Percentiles rank a stretch among this genome's conserved stretches.
Evolutionary conservation across 2,113 vertebrate species (phyloP).

Genomic region (Pomatorhinus ruficollis): DNA sequence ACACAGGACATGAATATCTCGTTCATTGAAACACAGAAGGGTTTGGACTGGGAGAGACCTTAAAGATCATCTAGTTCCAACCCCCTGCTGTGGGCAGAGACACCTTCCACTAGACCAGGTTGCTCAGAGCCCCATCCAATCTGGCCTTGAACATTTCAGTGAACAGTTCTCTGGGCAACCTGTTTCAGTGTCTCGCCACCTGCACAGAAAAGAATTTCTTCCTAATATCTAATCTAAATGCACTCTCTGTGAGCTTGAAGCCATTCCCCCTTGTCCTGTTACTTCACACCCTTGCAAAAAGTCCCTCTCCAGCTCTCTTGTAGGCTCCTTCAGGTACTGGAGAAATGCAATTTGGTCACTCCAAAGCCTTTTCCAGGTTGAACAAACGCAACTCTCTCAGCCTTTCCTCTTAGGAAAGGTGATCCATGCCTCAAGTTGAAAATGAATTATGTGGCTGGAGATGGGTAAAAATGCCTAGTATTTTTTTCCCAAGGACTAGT

Average conservation of each 20-base stretch:
- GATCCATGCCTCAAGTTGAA: not conserved
- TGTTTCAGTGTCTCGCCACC: not conserved
- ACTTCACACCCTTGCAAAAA: not conserved
- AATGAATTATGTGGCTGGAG: not conserved
- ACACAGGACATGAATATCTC: not conserved
- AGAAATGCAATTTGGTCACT: not conserved
- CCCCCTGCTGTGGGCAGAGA: not conserved
- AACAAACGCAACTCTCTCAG: not conserved
- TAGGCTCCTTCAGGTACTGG: not conserved
- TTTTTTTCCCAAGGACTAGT: not conserved
- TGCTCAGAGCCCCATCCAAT: not conserved
- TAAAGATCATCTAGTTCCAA: not conserved
- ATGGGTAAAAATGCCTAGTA: not conserved
- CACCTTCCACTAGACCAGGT: not conserved
- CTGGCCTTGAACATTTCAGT: not conserved
- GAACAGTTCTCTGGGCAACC: not conserved
- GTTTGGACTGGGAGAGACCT: not conserved
- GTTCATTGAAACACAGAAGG: not conserved
- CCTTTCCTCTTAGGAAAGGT: not conserved
- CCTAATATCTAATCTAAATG: not conserved
- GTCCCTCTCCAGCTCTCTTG: not conserved
- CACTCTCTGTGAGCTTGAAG: not conserved
- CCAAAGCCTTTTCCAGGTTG: not conserved
- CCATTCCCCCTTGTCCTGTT: not conserved
- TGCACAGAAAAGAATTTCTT: not conserved